Conservation (phyloP, 37 sponge, comb jelly and placozoan species). For the Aphrocallistes beatrix region DNA sequence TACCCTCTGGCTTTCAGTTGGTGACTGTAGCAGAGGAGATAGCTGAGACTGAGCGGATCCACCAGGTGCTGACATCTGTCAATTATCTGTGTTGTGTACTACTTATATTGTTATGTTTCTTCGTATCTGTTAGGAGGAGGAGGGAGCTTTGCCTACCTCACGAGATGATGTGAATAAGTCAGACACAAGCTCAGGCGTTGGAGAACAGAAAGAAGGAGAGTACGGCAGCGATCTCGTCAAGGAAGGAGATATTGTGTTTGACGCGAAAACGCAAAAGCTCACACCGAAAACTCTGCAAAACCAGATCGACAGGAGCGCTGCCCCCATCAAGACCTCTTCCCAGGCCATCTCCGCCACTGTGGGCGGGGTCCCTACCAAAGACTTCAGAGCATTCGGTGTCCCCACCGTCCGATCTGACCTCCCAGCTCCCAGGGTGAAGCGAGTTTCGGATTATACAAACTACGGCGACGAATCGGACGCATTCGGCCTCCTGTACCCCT, state of each 20-base stretch:
- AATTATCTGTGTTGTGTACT: too few species aligned
- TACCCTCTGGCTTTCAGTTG: constrained; percentile 30
- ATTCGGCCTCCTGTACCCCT: constrained; percentile 85
- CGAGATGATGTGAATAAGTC: neutral
- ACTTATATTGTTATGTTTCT: too few species aligned
- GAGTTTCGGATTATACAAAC: constrained; percentile 75
- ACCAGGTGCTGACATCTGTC: too few species aligned
- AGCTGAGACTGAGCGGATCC: too few species aligned
- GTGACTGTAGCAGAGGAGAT: neutral
- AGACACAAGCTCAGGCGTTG: too few species aligned
- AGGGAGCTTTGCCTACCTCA: neutral
- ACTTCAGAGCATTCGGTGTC: constrained; percentile 61
- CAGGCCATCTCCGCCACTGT: constrained; percentile 55
- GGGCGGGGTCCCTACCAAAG: constrained; percentile 39
- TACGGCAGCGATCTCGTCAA: neutral
- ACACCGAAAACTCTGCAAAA: neutral
- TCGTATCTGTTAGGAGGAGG: neutral
- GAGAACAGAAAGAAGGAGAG: neutral
- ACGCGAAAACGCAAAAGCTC: neutral
- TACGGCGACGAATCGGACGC: constrained; percentile 95
- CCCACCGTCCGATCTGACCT: constrained; percentile 84
- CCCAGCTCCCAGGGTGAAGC: constrained; percentile 74
- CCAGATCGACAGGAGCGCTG: constrained; percentile 36
- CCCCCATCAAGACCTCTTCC: constrained; percentile 52
- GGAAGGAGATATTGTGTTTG: neutral